Evolutionary conservation across 2,888 invertebrate species (phyloP).

Genomic region (Deilephila elpenor): DNA sequence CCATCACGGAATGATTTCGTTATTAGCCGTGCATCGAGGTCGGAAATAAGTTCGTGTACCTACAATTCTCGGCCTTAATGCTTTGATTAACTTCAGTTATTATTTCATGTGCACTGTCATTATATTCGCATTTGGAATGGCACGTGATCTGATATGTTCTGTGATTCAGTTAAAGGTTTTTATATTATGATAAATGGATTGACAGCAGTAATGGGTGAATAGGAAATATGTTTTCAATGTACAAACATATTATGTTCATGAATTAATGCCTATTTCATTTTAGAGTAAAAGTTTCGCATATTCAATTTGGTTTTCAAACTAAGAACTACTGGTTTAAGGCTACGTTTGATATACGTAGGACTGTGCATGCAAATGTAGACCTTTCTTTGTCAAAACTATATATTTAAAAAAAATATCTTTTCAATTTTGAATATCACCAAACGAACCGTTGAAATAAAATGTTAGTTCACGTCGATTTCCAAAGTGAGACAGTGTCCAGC

Average conservation of each 20-base stretch:
- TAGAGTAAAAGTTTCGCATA: no score
- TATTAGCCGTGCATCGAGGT: background rate
- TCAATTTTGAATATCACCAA: no score
- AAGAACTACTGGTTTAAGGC: no score
- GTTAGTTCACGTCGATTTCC: no score
- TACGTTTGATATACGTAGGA: no score
- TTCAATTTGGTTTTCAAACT: no score
- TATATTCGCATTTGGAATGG: background rate
- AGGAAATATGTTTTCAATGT: background rate
- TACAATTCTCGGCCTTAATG: conserved; percentile 12
- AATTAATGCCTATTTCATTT: background rate
- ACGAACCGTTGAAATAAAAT: no score
- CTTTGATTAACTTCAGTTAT: conserved; percentile 6
- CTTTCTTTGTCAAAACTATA: no score
- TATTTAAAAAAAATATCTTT: no score
- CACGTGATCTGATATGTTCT: background rate
- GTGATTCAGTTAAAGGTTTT: background rate
- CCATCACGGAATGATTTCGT: background rate
- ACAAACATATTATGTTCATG: background rate
- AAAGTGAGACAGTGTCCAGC: no score
- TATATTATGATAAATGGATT: background rate
- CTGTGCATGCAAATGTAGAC: no score
- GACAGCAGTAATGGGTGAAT: background rate
- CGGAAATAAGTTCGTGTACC: conserved; percentile 25
- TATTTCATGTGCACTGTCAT: background rate